A percentile compares a stretch with the other conserved stretches of the same genome.
Evolutionary conservation across 2,888 invertebrate species (phyloP).

Genomic region (Phymatocera aterrima): DNA sequence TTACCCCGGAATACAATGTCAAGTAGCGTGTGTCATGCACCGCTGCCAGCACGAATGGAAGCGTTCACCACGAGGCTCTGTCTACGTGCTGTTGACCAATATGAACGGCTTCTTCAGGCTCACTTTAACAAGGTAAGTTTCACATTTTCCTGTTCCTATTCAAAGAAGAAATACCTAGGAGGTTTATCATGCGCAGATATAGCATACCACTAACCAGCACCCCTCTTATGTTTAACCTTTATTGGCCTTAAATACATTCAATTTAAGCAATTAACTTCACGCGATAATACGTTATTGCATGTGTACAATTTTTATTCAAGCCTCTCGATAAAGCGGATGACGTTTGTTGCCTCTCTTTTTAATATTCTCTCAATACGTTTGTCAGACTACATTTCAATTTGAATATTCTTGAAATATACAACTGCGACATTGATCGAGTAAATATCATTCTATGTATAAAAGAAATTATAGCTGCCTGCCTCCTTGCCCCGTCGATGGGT

Average conservation of each 20-base stretch:
- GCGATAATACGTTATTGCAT: too few species aligned
- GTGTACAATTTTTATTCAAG: neutral
- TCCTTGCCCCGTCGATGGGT: too few species aligned
- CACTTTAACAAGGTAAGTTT: conserved; percentile 75
- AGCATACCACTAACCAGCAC: neutral
- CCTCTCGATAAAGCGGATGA: neutral
- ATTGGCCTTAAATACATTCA: too few species aligned
- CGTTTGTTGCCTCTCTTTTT: neutral
- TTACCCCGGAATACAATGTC: conserved; percentile 63
- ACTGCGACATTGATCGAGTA: too few species aligned
- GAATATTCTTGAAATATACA: neutral
- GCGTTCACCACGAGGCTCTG: conserved; percentile 77
- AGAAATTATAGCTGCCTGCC: too few species aligned
- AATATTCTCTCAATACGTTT: too few species aligned
- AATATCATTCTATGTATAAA: too few species aligned
- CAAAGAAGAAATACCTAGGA: neutral
- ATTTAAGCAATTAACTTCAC: neutral
- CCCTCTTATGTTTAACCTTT: neutral
- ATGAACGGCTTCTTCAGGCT: conserved; percentile 79
- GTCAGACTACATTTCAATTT: neutral
- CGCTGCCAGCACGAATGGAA: conserved; percentile 71
- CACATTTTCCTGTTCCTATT: neutral
- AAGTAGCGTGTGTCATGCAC: conserved; percentile 72
- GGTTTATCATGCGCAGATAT: neutral
- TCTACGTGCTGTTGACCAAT: conserved; percentile 80